Evolutionary conservation across 2,888 invertebrate species (phyloP), one percentile per base, ranked within the genome.

Genomic region (Nemotelus nigrinus): DNA sequence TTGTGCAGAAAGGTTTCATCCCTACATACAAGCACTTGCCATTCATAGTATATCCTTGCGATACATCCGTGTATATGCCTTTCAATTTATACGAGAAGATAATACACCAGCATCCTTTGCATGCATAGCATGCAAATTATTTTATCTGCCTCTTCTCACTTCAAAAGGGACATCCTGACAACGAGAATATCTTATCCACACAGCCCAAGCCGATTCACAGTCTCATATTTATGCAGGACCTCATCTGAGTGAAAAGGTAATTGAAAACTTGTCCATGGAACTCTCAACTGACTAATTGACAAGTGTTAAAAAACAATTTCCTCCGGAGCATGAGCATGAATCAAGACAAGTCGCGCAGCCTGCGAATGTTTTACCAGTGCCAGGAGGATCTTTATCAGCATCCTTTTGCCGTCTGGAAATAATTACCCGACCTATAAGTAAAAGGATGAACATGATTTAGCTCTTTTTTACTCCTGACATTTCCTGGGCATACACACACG

Each of bases 371-470:
- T 72, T 72, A 72, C 58, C 60, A 72, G 60, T 47, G 72, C 25
- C 63, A 74, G 48, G 74, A 60, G 74, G 63, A 63, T 60, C 60
- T 74, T 63, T 50, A 74, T 74, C 60, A 74, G 74, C 48, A 60
- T 63, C 63, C 63, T 74, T 74, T 60, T 25, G 5, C 57, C 44
- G 74, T 5, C 74, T 74, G 60, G 50, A 74, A 74, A 74, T 74
- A 74, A 74, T 74, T 74, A 74, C 63, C 63, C 50, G 60, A 74
- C 74, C 74, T 60, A 39, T 47, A 50, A 74, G 74, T 48, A 50
- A 74, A 74, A 60, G 74, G 74, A 74, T 60, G 74, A 74, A 60
- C 74, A 74, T 74, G 74, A 74, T 63, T 74, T 60, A 63, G 63
- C 60, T 74, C 60, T 58, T 74, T 74, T 74, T 74, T 74, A 48